A percentile compares a stretch with the other conserved stretches of the same genome.
Evolutionary conservation across 2,888 invertebrate genomes (phyloP).

Genomic region (Cantharis nigra): DNA sequence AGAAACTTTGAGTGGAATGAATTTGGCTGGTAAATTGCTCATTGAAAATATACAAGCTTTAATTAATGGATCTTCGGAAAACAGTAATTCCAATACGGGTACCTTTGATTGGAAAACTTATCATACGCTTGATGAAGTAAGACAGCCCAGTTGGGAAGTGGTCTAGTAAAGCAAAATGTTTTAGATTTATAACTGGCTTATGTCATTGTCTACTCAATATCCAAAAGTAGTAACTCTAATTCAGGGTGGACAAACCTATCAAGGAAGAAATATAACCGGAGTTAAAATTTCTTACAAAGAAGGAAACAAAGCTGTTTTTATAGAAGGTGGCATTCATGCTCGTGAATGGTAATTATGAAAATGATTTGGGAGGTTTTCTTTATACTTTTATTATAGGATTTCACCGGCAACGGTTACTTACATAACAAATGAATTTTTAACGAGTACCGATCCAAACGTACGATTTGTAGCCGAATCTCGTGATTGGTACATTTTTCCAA

Average conservation of each 20-base stretch:
- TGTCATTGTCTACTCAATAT: neutral
- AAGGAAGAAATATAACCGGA: constrained; percentile 62
- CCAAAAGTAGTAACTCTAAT: neutral
- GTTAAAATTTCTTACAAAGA: constrained; percentile 55
- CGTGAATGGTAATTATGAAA: constrained; percentile 47
- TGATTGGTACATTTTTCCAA: constrained; percentile 78
- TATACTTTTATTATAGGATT: constrained; percentile 42
- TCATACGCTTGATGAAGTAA: neutral
- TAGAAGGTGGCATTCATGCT: constrained; percentile 54
- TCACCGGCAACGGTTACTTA: constrained; percentile 48
- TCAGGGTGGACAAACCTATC: constrained; percentile 62
- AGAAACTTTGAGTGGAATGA: neutral
- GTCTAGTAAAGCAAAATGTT: neutral
- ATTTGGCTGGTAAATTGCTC: neutral
- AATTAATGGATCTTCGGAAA: too few relatives aligned
- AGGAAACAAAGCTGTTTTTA: constrained; percentile 63
- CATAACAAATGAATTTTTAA: constrained; percentile 71
- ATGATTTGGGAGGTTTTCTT: neutral
- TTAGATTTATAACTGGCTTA: neutral
- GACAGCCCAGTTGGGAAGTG: neutral
- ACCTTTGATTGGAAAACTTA: neutral
- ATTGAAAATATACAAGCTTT: neutral
- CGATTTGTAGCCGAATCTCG: constrained; percentile 65
- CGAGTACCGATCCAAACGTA: constrained; percentile 60
- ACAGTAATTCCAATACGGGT: neutral